Evolutionary conservation across 2,113 vertebrate species (phyloP).

Genomic region (Haemorhous mexicanus): DNA sequence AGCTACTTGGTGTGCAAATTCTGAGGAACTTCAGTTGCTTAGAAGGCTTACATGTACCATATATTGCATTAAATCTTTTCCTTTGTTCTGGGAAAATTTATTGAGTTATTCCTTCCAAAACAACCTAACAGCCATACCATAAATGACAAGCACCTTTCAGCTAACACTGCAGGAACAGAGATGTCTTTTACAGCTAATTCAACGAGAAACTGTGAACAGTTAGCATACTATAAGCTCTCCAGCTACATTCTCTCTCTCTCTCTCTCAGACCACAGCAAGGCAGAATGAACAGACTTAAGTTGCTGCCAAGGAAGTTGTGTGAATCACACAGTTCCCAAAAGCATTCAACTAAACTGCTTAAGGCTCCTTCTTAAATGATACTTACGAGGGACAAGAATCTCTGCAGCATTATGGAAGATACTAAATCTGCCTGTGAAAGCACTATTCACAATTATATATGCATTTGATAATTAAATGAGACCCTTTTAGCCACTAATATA

Average conservation of each 20-base stretch:
- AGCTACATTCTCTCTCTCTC: not conserved
- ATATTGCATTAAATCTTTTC: not conserved
- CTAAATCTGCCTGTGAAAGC: not conserved
- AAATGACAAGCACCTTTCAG: not conserved
- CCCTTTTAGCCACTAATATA: not conserved
- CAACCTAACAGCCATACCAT: not conserved
- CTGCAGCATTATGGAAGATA: not conserved
- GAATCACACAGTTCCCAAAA: slow-evolving; percentile 29
- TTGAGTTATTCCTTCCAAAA: slow-evolving; percentile 10
- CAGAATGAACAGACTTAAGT: slow-evolving; percentile 25
- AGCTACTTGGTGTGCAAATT: not conserved
- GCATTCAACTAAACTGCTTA: not conserved
- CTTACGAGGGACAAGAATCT: not conserved
- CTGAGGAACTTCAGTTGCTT: not conserved
- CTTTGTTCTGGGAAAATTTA: slow-evolving; percentile 25
- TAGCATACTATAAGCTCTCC: slow-evolving; percentile 7
- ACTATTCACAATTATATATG: slow-evolving; percentile 6
- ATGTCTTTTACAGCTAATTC: slow-evolving; percentile 35
- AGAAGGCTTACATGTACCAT: not conserved
- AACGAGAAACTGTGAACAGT: slow-evolving; percentile 37
- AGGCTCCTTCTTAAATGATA: not conserved
- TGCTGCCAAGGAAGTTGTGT: slow-evolving; percentile 26
- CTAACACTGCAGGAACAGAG: not conserved
- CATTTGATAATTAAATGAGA: slow-evolving; percentile 12
- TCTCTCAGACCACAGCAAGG: slow-evolving; percentile 17